Evolutionary conservation across 2,113 vertebrate genomes (phyloP), one percentile per base, ranked within the genome.

Genomic region (Melanostigma gelatinosum): DNA sequence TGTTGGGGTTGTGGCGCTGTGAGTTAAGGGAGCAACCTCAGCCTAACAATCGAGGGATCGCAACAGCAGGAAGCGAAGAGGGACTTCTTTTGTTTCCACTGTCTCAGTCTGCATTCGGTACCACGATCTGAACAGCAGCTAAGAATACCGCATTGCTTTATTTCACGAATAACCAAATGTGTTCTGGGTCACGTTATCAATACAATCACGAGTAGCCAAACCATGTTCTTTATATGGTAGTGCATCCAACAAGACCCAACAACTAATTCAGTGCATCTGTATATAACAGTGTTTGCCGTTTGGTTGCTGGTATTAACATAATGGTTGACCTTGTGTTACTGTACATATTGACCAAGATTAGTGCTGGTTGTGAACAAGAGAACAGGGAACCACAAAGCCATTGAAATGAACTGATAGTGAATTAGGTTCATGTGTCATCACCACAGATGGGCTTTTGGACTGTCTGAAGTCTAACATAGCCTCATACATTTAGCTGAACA

Each of bases 71-170:
- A 63, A 63, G 60, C 1, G 4, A 16, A 78, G 29, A 48, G 22
- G 48, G 38, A 27, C 29, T 65, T 42, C 42, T 83, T 72, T 79
- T 12, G 66, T 65, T 67, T 77, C 42, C 22, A 64, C 46, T 24
- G 3, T 58, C 4, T 38, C n/a, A 12, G 1, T 57, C 8, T 69
- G 18, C 12, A n/a, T 46, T 73, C 60, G 10, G 10, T 27, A 13
- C 68, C 36, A 36, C 55, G 29, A 34, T 68, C 27, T 71, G 32
- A 79, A n/a, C 36, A 13, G 15, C 15, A 22, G 32, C 24, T 27
- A 46, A 68, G 46, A 20, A 46, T 22, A 18, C 36, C 0, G 22
- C 10, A 10, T 48, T 42, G 24, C 10, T n/a, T 55, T 57, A 38
- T 40, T 82, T 65, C 22, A 57, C 50, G 40, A 71, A 50, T 32